Evolutionary conservation across 2,797 vertebrate species (phyloP), one percentile per base, ranked within the genome.

Genomic region (Erpetoichthys calabaricus): DNA sequence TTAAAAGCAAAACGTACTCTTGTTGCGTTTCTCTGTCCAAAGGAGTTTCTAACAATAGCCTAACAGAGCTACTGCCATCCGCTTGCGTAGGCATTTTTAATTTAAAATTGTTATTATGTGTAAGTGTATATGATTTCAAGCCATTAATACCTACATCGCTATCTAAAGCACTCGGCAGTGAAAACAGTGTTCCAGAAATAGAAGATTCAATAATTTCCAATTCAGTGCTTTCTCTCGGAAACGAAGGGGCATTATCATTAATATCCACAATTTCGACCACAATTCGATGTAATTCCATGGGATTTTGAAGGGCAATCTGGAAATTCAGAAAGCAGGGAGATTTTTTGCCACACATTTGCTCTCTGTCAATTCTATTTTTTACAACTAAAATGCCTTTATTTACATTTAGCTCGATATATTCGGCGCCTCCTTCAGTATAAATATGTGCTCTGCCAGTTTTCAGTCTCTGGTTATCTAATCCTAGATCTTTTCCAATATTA

Each of bases 321-420:
- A 75, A 70, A n/a, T 54, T 70, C 53, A 78, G 52, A 49, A 68
- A 50, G 4, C 76, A 78, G n/a, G n/a, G n/a, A n/a, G n/a, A n/a
- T n/a, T n/a, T n/a, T n/a, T n/a, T n/a, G n/a, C n/a, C n/a, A n/a
- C n/a, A n/a, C n/a, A n/a, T n/a, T n/a, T n/a, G n/a, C n/a, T n/a
- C n/a, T n/a, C n/a, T n/a, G n/a, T n/a, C n/a, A n/a, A n/a, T n/a
- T n/a, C n/a, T n/a, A n/a, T n/a, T n/a, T n/a, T n/a, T n/a, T n/a
- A n/a, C n/a, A n/a, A n/a, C n/a, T n/a, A n/a, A n/a, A n/a, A n/a
- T n/a, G n/a, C n/a, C n/a, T n/a, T n/a, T n/a, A n/a, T n/a, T n/a
- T n/a, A n/a, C n/a, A n/a, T n/a, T n/a, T n/a, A n/a, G n/a, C n/a
- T n/a, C n/a, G n/a, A n/a, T n/a, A n/a, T n/a, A n/a, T n/a, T n/a